Percentiles rank a stretch among this genome's conserved stretches.
These are phyloP conservation scores for honey bee (Apis mellifera) DNA, from an alignment of 1,140 invertebrate genomes.

Conservation along the genomic window Amel_HAv3.1 CM009943.2:8072501-8073000, in stretches of 20 bases:
- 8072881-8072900: conserved; percentile 1
- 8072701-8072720: no score
- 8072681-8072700: no score
- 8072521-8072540: conserved; percentile 62
- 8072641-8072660: not conserved
- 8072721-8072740: no score
- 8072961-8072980: not conserved
- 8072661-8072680: no score
- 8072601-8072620: conserved; percentile 24
- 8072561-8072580: conserved; percentile 49
- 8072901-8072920: not conserved
- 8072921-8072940: not conserved
- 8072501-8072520: conserved; percentile 48
- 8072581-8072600: conserved; percentile 10
- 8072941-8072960: not conserved
- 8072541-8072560: conserved; percentile 53
- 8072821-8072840: not conserved
- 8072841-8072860: not conserved
- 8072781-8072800: not conserved
- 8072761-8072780: not conserved
- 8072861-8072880: not conserved
- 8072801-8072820: no score
- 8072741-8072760: no score
- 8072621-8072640: conserved; percentile 35
- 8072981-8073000: not conserved